Evolutionary conservation across 2,113 vertebrate genomes (phyloP), one percentile per base, ranked within the genome.

Genomic region (Coracopsis vasa): DNA sequence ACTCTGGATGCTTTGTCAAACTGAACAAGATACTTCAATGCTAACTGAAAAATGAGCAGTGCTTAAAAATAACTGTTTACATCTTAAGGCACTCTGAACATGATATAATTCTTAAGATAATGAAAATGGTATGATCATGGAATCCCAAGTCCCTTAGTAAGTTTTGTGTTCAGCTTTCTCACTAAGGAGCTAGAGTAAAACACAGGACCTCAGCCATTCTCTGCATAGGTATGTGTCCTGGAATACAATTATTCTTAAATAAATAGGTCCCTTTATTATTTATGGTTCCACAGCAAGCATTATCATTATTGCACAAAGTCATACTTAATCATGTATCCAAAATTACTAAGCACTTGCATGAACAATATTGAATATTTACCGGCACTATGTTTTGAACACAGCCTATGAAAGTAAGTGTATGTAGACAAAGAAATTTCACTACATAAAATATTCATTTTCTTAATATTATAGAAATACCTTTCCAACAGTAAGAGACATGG

Each of bases 401-500:
- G 44, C 42, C 28, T 81, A 48, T 77, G 77, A 53, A 90, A 72
- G 2, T 56, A 13, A 45, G 18, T 19, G 2, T 21, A 48, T 6
- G 3, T 3, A 79, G 35, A 81, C 24, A 75, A 77, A 84, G 39
- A 86, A 54, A 71, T 56, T 45, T 72, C 48, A 74, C 27, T 80
- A 54, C 19, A 58, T 25, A 73, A 72, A 87, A 62, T 4, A 1
- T 35, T 70, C 0, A 5, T 78, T 84, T 80, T 75, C 56, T 86
- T 93, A 78, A 35, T 77, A 51, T 71, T 75, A 37, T 33, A 94
- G 72, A 79, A 97, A 50, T 98, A 99, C 99, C 98, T 99, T 99
- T 97, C 99, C 99, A 96, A 99, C 97, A 27, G 99, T 99, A 91
- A 99, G 98, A 47, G 99, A 99, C 99, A 99, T 99, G 60, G 99